Evolutionary conservation across 2,888 invertebrate genomes (phyloP), one percentile per base, ranked within the genome.

Genomic region (Drosophila tripunctata): DNA sequence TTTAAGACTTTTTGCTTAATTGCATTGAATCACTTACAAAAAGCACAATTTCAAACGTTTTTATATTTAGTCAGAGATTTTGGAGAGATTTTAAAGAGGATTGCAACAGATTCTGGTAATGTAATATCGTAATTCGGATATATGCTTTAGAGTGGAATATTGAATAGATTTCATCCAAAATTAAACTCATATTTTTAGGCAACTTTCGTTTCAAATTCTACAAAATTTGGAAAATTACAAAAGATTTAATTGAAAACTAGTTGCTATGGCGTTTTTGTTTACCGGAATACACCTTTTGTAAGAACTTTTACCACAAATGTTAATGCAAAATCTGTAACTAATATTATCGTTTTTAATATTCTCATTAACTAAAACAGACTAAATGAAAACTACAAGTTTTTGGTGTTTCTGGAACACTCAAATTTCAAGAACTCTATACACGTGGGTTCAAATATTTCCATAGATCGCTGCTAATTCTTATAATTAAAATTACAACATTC

Each of bases 31-130:
- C 62, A 50, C 10, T 7, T n/a, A 12, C 47, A 31, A 33, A 17
- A 52, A 62, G n/a, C n/a, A n/a, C 47, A 62, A 67, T 67, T 68
- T 68, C 45, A 17, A 36, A 52, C 6, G 5, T 3, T 54, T 54
- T 43, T 43, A 52, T 17, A 45, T 60, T 60, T 40, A 50, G 27
- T 19, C 4, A 8, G 27, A 8, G 22, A 35, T 24, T 40, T 40
- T 1, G 22, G 4, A 4, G 33, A 27, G 43, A 17, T 44, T 61
- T 48, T n/a, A 1, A 7, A 50, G 27, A 27, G 27, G 10, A 10
- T 27, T 27, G 10, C 10, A 27, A 10, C 10, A 27, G 27, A 27
- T 27, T 27, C 3, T 24, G 19, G 67, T 33, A 50, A 67, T 38
- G 33, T 10, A 22, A 67, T 43, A 27, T 67, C 24, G 30, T 12